A percentile compares a stretch with the other conserved stretches of the same genome.
Conservation (phyloP, 2,888 invertebrate species). For the Napeogenes sylphis region DNA sequence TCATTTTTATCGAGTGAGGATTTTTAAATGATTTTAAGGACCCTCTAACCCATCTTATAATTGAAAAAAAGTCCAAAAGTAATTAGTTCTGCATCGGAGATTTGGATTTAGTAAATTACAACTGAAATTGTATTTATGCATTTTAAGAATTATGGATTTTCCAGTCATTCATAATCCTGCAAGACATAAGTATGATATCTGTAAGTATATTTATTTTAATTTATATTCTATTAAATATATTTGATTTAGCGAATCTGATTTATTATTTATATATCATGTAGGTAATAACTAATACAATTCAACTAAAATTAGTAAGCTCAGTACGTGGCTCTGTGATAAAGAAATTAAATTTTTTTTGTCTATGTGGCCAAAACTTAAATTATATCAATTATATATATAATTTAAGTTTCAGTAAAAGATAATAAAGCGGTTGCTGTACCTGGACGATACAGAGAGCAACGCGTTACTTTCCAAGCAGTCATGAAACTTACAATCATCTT, state of each 20-base stretch:
- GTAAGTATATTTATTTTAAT: constrained; percentile 7
- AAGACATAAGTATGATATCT: constrained; percentile 5
- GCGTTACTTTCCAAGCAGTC: constrained; percentile 47
- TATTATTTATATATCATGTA: constrained; percentile 2
- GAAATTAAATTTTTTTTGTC: not conserved
- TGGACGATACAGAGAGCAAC: constrained; percentile 27
- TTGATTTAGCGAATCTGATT: no score
- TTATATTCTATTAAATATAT: not conserved
- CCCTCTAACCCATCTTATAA: no score
- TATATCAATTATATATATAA: no score
- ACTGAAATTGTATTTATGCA: not conserved
- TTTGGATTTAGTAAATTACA: not conserved
- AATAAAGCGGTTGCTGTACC: constrained; percentile 6
- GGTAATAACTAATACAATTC: no score
- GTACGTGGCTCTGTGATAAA: not conserved
- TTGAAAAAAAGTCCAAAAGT: no score
- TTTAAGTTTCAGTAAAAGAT: constrained; percentile 16
- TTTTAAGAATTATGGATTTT: constrained; percentile 13
- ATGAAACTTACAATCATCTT: constrained; percentile 45
- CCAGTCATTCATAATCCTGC: constrained; percentile 7
- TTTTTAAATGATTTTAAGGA: no score
- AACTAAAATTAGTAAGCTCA: no score
- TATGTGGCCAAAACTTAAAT: no score
- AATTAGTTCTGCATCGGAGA: no score
- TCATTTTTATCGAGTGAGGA: no score